Evolutionary conservation across 1,140 invertebrate genomes (phyloP).

Genomic region (Myzus persicae): DNA sequence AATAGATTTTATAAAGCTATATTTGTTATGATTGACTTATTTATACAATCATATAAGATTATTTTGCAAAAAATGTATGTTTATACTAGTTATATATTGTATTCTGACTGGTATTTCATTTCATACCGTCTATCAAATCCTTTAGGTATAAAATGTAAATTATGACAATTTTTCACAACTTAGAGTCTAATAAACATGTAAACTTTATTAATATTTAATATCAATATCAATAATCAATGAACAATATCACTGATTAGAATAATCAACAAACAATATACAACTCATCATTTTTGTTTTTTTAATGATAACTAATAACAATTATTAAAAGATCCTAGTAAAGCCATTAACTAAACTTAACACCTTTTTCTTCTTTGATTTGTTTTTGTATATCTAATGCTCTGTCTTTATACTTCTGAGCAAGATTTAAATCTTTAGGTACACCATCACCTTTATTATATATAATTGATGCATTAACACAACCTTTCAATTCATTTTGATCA

Average conservation of each 20-base stretch:
- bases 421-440: constrained; percentile 73
- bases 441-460: constrained; percentile 76
- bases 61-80: not conserved
- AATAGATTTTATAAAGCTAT: not conserved
- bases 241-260: not conserved
- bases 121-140: not conserved
- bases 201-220: not conserved
- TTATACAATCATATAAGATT: not conserved
- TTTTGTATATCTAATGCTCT: constrained; percentile 75
- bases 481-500: constrained; percentile 80
- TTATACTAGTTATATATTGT: not conserved
- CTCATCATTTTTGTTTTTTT: not conserved
- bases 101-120: not conserved
- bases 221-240: not conserved
- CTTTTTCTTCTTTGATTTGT: constrained; percentile 64
- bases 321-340: not conserved
- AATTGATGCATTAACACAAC: constrained; percentile 85
- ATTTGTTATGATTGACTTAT: not conserved
- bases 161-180: not conserved
- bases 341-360: constrained; percentile 28
- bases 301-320: not conserved
- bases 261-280: not conserved
- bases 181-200: not conserved
- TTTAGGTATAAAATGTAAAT: not conserved
- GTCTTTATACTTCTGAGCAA: constrained; percentile 77